Base-by-base conservation (phyloP, 2,888 invertebrate species). In the Nomada ferruginata region DNA sequence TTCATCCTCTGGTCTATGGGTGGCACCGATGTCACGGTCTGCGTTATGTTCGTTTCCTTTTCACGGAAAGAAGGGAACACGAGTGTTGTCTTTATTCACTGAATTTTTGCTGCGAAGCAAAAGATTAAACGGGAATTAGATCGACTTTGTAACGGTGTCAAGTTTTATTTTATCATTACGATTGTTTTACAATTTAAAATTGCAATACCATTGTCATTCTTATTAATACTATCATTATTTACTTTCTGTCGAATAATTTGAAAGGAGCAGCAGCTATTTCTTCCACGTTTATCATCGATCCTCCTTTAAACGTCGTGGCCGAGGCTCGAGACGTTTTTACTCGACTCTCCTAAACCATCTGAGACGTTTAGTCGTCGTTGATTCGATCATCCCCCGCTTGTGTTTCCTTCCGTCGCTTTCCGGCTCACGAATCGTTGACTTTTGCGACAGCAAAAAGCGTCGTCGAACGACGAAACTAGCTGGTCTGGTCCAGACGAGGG, bases 401-500 rank as follows among this genome's bases (percentile, higher is more conserved):
- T 36, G 44, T 65, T 29, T 42, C 42, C 15, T 13, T 26, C 29
- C 65, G 47, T 26, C 42, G 70, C 57, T 73, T 68, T 63, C 71
- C 76, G 70, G 71, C 75, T 79, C 74, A 81, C 83, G 70, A 78
- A 63, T 47, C 82, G 81, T 75, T 64, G 81, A 85, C 75, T 83
- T 77, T 76, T 42, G 78, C 76, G 74, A 72, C 64, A 42, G 79
- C 70, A 86, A 86, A 86, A 86, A 85, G 85, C 85, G 65, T 20
- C 71, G 61, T 26, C 68, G 76, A 85, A 83, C 87, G 86, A 83
- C 81, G 79, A 85, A 79, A 81, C 82, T 71, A 70, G 47, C 74
- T 71, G 74, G 71, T 53, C 76, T 70, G 23, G 57, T 59, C 53
- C 59, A 64, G 74, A 69, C 76, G 75, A 53, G 60, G 73, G 55